Evolutionary conservation across 2,888 invertebrate species (phyloP).

Genomic region (Carabus problematicus): DNA sequence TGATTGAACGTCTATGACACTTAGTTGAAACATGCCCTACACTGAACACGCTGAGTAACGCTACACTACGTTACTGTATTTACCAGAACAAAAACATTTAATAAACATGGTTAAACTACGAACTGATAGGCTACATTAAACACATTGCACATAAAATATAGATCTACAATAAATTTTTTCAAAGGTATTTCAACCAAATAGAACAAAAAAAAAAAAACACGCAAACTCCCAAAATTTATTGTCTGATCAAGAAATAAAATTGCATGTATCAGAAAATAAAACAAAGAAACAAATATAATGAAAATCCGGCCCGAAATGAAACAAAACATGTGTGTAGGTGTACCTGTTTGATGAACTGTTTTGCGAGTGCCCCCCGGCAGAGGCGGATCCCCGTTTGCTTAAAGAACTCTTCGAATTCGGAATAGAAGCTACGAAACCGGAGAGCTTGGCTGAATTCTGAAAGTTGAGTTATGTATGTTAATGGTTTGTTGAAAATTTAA

Average conservation of each 20-base stretch:
- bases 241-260: constrained; percentile 35
- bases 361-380: constrained; percentile 54
- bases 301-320: not conserved
- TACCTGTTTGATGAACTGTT: constrained; percentile 55
- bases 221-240: constrained; percentile 27
- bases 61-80: constrained; percentile 29
- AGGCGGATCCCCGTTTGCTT: constrained; percentile 56
- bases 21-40: constrained; percentile 29
- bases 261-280: constrained; percentile 31
- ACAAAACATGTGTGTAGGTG: not conserved
- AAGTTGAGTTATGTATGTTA: constrained; percentile 16
- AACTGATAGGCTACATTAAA: constrained; percentile 22
- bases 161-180: constrained; percentile 5
- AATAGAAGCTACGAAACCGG: constrained; percentile 56
- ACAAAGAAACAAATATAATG: constrained; percentile 7
- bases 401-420: constrained; percentile 56
- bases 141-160: constrained; percentile 26
- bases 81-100: constrained; percentile 17
- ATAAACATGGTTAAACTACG: constrained; percentile 14
- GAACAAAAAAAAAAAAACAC: constrained; percentile 34
- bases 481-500: not conserved
- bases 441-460: constrained; percentile 57
- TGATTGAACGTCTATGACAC: not conserved
- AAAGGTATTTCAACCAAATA: not conserved
- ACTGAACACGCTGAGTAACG: constrained; percentile 26